These are phyloP conservation scores for Arnoldichthys spilopterus DNA, from an alignment of 2,797 vertebrate genomes.

Conservation along the genomic window DNA sequence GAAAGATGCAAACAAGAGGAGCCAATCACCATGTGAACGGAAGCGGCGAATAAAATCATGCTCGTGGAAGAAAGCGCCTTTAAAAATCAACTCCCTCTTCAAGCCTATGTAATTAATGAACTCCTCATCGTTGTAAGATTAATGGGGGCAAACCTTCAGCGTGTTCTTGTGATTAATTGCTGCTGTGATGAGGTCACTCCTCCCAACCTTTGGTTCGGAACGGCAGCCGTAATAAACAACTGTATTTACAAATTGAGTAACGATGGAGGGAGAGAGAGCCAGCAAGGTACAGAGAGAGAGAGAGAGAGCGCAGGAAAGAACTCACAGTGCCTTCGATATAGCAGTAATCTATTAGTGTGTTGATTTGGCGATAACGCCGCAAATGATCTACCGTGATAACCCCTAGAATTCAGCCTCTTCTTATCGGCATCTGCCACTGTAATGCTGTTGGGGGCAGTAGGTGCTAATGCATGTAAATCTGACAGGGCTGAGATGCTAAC, in stretches of 20 bases:
- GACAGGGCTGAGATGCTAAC: constrained; percentile 9
- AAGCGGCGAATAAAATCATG: constrained; percentile 28
- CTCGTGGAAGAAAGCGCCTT: constrained; percentile 25
- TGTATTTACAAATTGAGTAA: constrained; percentile 66
- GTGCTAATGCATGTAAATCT: constrained; percentile 23
- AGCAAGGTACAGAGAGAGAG: constrained; percentile 52
- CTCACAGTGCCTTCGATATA: background rate
- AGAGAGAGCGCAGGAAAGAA: constrained; percentile 24
- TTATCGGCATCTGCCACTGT: constrained; percentile 41
- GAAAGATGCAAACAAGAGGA: constrained; percentile 20
- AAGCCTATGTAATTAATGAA: constrained; percentile 56
- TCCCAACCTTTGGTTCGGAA: constrained; percentile 63
- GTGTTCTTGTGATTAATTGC: constrained; percentile 70
- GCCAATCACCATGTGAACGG: constrained; percentile 33
- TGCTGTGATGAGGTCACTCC: constrained; percentile 64
- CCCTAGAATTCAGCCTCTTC: constrained; percentile 20
- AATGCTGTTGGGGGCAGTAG: constrained; percentile 10
- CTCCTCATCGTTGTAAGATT: constrained; percentile 62
- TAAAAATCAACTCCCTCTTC: constrained; percentile 27
- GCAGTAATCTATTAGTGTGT: constrained; percentile 37
- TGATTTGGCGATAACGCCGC: constrained; percentile 34
- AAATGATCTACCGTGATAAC: constrained; percentile 49
- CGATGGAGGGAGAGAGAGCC: constrained; percentile 17
- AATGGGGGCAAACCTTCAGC: constrained; percentile 62
- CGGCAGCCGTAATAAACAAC: constrained; percentile 65